Evolutionary conservation across 1,140 invertebrate species (phyloP), one percentile per base, ranked within the genome.

Genomic region (Arion vulgaris): DNA sequence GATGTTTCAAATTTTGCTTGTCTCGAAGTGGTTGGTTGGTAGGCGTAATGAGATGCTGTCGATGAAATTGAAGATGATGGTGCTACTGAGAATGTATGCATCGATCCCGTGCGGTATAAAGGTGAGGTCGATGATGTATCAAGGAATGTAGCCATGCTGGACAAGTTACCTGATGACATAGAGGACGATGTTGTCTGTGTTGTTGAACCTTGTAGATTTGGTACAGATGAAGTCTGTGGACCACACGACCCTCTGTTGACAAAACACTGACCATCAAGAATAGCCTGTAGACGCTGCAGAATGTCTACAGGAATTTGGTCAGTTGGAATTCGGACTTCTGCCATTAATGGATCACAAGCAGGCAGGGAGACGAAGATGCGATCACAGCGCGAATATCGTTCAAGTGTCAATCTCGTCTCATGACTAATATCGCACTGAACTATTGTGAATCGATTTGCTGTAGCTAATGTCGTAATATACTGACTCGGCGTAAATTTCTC

Each of bases 251-350:
- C 23, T 38, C 41, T 9, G 23, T 7, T 0, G 36, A 45, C n/a
- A 13, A 72, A 2, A n/a, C 13, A n/a, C 41, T 41, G 2, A 1
- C 41, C 13, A 23, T 34, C 32, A 71, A 71, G 5, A 9, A 72
- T 72, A 26, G 36, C 71, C 26, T 72, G 71, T 2, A 72, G 71
- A 1, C 71, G 36, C n/a, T 72, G 7, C 36, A 72, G 26, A 72
- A 72, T 72, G 71, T 72, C 71, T 7, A 32, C 36, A 39, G 71
- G 71, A 41, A 72, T 39, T 45, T 41, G 34, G 7, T 72, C 71
- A 0, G 71, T 41, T 19, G 71, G 71, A 72, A 72, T 72, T 39
- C 71, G 15, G 5, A 72, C 28, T 72, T 72, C 71, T 1, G 71
- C 71, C 71, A 72, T 72, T n/a, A 32, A 72, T 69, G 19, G 15